Evolutionary conservation across 2,113 vertebrate genomes (phyloP), one percentile per base, ranked within the genome.

Genomic region (Sorex araneus): DNA sequence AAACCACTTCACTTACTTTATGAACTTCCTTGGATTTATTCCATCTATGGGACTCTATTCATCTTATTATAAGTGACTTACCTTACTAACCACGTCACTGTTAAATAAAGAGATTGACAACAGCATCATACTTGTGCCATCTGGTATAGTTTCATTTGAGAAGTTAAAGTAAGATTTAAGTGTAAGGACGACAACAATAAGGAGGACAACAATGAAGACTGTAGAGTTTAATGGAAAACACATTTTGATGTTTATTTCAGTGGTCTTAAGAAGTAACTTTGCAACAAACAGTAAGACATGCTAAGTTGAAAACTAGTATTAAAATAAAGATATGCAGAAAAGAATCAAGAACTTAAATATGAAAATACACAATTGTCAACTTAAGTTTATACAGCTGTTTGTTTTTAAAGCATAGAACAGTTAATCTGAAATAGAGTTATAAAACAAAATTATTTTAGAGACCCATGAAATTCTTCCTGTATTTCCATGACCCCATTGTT

Each of bases 311-410:
- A 89, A 81, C 75, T 92, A 96, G 92, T 73, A 95, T 34, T 93
- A 87, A 18, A 86, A 64, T 94, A 86, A 96, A 95, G 43, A 87
- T 95, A 95, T 66, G 91, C 40, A 94, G 71, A 95, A 82, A 30
- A 76, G 76, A 96, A 81, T 95, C 45, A 94, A 91, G n/a, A 87
- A 85, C 92, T 92, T 94, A 60, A 80, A 94, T 69, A 97, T 25
- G 34, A 76, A 96, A 96, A 93, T 40, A 95, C 80, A 96, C 77
- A 91, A 89, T 90, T 47, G 87, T 97, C 81, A 94, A 45, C 50
- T 96, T 94, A 87, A 93, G 89, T 97, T 97, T 97, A 54, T 78
- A 95, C 94, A 97, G 95, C 95, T 97, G 96, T 95, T 96, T 96
- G 34, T 87, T 96, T 95, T 97, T 95, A 95, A 97, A 95, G 79